Evolutionary conservation across 2,888 invertebrate species (phyloP).

Genomic region (Rhodophaea formosa): DNA sequence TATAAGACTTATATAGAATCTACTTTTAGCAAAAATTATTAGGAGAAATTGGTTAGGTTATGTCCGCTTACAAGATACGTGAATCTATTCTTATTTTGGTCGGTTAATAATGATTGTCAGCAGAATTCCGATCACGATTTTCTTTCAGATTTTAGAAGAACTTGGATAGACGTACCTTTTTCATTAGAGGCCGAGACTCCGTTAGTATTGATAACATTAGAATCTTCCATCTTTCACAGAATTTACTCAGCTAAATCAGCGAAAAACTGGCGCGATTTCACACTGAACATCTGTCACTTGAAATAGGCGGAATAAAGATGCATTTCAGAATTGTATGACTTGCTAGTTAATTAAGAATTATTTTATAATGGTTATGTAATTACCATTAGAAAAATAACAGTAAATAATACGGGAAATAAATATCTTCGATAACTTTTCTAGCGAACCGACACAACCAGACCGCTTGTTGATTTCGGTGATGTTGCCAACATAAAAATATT

Average conservation of each 20-base stretch:
- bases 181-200: slow-evolving; percentile 43
- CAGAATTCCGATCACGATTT: slow-evolving; percentile 1
- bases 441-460: slow-evolving; percentile 41
- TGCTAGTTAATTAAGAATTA: neutral
- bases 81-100: slow-evolving; percentile 36
- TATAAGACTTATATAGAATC: neutral
- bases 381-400: neutral
- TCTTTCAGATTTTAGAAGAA: slow-evolving; percentile 13
- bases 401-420: slow-evolving; percentile 19
- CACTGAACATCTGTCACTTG: slow-evolving; percentile 66
- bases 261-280: slow-evolving; percentile 63
- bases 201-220: slow-evolving; percentile 38
- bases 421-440: slow-evolving; percentile 21
- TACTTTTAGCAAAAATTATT: neutral
- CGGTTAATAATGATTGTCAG: slow-evolving; percentile 35
- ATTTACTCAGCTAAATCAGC: slow-evolving; percentile 36
- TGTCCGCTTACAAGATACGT: slow-evolving; percentile 23
- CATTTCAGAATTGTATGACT: slow-evolving; percentile 39
- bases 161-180: slow-evolving; percentile 45
- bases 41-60: neutral
- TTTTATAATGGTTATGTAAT: neutral
- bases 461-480: slow-evolving; percentile 72
- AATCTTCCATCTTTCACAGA: slow-evolving; percentile 54
- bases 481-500: slow-evolving; percentile 42
- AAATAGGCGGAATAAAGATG: slow-evolving; percentile 39